phyloP scores from a whole-genome alignment of 2,888 invertebrate species.

The Fragum sueziense region DNA sequence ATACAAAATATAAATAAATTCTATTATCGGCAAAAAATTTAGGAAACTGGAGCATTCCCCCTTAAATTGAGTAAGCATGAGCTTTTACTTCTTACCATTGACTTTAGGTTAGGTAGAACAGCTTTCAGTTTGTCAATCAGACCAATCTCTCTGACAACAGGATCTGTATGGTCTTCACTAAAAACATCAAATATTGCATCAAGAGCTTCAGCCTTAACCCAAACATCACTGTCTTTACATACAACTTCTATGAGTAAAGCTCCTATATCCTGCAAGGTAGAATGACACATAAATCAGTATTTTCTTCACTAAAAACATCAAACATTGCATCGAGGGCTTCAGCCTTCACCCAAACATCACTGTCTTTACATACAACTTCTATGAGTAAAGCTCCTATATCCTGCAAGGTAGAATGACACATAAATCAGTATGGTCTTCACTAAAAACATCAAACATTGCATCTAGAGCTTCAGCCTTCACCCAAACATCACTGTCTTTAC shows the following conservation, averaged over 20 bases:
- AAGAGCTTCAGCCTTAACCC: slow-evolving; percentile 89
- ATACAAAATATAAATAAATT: too few relatives aligned
- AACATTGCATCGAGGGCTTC: slow-evolving; percentile 90
- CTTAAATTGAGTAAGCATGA: too few relatives aligned
- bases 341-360: slow-evolving; percentile 88
- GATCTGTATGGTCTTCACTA: slow-evolving; percentile 89
- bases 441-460: slow-evolving; percentile 89
- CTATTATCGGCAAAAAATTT: too few relatives aligned
- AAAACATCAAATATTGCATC: slow-evolving; percentile 91
- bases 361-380: slow-evolving; percentile 85
- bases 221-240: slow-evolving; percentile 86
- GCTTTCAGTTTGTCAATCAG: slow-evolving; percentile 86
- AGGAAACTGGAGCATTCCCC: too few relatives aligned
- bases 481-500: slow-evolving; percentile 87
- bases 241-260: slow-evolving; percentile 86
- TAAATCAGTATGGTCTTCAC: slow-evolving; percentile 90
- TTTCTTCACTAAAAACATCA: slow-evolving; percentile 90
- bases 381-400: slow-evolving; percentile 85
- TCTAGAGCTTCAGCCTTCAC: slow-evolving; percentile 90
- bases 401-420: slow-evolving; percentile 67
- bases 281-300: slow-evolving; percentile 86
- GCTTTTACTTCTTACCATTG: too few relatives aligned
- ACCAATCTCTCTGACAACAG: slow-evolving; percentile 86
- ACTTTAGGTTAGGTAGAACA: slow-evolving; percentile 86
- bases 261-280: slow-evolving; percentile 79